Percentiles rank a stretch among this genome's conserved stretches.
These are phyloP conservation scores for Saturnia pavonia DNA, from an alignment of 2,888 invertebrate species.

Conservation along the genomic window DNA sequence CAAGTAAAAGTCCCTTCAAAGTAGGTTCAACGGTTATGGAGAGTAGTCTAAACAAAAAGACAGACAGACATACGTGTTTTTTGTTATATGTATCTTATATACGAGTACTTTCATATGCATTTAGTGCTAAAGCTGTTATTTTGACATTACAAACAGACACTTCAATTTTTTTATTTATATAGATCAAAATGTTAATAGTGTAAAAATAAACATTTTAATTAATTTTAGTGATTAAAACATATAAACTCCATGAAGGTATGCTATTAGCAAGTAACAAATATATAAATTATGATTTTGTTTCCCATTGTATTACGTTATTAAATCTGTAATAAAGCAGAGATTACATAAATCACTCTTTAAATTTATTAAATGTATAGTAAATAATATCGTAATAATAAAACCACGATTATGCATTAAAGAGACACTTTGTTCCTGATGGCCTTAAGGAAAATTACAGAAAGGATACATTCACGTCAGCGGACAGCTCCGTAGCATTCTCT, in stretches of 20 bases:
- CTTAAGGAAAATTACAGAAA: slow-evolving; percentile 20
- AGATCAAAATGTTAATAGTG: neutral
- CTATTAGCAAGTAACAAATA: neutral
- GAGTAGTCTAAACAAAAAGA: no score
- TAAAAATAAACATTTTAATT: neutral
- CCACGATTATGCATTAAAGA: slow-evolving; percentile 9
- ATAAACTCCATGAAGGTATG: neutral
- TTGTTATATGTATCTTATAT: no score
- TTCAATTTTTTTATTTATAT: no score
- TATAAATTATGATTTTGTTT: neutral
- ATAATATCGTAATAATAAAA: slow-evolving; percentile 17
- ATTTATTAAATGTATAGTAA: slow-evolving; percentile 14
- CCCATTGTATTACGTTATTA: neutral
- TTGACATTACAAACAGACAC: no score
- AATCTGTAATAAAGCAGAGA: neutral
- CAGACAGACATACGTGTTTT: no score
- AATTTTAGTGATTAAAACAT: neutral
- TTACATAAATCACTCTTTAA: neutral
- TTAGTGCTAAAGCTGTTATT: no score
- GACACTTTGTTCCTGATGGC: slow-evolving; percentile 22
- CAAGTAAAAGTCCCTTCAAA: no score
- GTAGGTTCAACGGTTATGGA: no score
- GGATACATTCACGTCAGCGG: slow-evolving; percentile 17
- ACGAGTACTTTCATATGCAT: no score
- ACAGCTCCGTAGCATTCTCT: slow-evolving; percentile 5